phyloP scores from a whole-genome alignment of 1,140 invertebrate species.

The Drosophila repletoides region DNA sequence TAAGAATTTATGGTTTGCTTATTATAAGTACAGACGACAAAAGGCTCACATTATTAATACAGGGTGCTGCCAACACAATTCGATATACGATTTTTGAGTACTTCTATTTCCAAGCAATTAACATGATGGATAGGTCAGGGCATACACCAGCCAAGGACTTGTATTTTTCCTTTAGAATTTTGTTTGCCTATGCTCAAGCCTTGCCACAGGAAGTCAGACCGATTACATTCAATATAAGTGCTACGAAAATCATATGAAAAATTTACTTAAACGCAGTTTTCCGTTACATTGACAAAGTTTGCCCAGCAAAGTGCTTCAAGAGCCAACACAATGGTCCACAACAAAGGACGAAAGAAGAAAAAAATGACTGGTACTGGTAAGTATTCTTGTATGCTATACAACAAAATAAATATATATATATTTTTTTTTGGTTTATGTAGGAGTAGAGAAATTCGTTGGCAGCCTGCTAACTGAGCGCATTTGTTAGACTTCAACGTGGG shows the following conservation, averaged over 20 bases:
- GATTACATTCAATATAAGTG: not conserved
- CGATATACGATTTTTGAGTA: not conserved
- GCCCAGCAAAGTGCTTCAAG: conserved; percentile 52
- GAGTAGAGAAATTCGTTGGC: conserved; percentile 62
- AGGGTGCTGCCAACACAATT: no score
- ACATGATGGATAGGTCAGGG: not conserved
- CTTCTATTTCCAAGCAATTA: not conserved
- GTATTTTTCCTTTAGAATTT: not conserved
- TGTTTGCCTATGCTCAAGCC: not conserved
- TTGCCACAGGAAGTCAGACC: not conserved
- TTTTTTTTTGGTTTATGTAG: not conserved
- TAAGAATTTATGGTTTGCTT: conserved; percentile 76
- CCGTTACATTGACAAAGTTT: conserved; percentile 79
- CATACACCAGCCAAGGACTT: not conserved
- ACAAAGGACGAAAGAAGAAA: conserved; percentile 43
- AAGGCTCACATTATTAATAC: conserved; percentile 24
- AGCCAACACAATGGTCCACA: conserved; percentile 60
- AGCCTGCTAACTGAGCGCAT: conserved; percentile 73
- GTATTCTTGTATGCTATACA: not conserved
- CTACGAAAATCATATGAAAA: conserved; percentile 53
- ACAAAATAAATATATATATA: not conserved
- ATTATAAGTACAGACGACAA: conserved; percentile 51
- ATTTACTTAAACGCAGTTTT: conserved; percentile 79
- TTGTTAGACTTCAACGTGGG: conserved; percentile 69
- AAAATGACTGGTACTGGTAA: conserved; percentile 13